Percentiles rank a stretch among this genome's conserved stretches.
Conservation (phyloP, 2,888 invertebrate species). For the Dorcus parallelipipedus region DNA sequence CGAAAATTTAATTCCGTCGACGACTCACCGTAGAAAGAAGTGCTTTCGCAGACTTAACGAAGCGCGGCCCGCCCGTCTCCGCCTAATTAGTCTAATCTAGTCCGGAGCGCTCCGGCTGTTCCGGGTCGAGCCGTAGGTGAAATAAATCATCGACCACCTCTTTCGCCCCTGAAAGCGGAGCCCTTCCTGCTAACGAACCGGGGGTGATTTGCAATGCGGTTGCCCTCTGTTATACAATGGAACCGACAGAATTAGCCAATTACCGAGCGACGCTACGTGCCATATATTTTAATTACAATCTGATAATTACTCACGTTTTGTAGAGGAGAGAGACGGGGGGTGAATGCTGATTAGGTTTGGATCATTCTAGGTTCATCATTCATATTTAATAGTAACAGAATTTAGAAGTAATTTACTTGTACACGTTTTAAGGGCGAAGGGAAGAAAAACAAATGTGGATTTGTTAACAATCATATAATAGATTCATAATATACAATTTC, state of each 20-base stretch:
- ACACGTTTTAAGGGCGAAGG: too few relatives aligned
- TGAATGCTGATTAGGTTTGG: too few relatives aligned
- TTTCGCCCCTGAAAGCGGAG: conserved; percentile 12
- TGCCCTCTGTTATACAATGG: conserved; percentile 50
- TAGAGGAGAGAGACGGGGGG: too few relatives aligned
- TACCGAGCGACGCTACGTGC: conserved; percentile 45
- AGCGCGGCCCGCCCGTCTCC: conserved; percentile 13
- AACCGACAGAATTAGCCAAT: conserved; percentile 50
- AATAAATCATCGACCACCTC: conserved; percentile 8
- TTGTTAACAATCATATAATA: conserved; percentile 1
- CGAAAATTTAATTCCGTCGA: too few relatives aligned
- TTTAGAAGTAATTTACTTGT: too few relatives aligned
- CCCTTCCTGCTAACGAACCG: conserved; percentile 39
- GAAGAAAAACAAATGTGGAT: too few relatives aligned
- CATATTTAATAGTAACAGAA: too few relatives aligned
- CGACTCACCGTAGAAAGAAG: too few relatives aligned
- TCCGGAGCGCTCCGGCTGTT: conserved; percentile 16
- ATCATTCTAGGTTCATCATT: too few relatives aligned
- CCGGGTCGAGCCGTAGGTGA: background rate
- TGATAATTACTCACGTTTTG: conserved; percentile 38
- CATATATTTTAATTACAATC: conserved; percentile 51
- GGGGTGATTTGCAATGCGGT: conserved; percentile 50
- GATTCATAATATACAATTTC: background rate
- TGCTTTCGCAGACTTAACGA: conserved; percentile 16
- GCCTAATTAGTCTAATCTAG: conserved; percentile 23